Evolutionary conservation across 2,113 vertebrate genomes (phyloP), one percentile per base, ranked within the genome.

Genomic region (Vicugna pacos): DNA sequence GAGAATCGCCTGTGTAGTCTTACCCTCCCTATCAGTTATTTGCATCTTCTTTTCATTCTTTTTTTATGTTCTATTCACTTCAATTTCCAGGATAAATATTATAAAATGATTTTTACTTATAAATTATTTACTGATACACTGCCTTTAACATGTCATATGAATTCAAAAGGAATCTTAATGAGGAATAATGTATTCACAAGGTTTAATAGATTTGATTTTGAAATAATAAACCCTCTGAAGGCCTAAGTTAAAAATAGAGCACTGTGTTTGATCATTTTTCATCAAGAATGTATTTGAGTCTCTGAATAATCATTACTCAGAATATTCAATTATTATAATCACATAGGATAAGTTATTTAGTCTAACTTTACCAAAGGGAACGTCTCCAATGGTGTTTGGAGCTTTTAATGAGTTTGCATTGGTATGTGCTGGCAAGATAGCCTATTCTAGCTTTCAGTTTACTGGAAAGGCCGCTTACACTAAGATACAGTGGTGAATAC

Each of bases 151-250:
- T 30, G 42, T 96, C 83, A 85, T 60, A 80, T 95, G 54, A 89
- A 94, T 92, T 97, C 35, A 85, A 84, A 96, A 92, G 38, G 89
- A 94, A 97, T 94, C 91, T 95, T 88, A 97, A 95, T 79, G 85
- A 91, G 67, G 48, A 97, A 72, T 83, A 86, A 85, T 93, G 50
- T 91, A 92, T 95, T 96, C 80, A 72, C 8, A 3, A 93, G 6
- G 42, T 90, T 91, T 97, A 95, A 94, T 95, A 96, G 65, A 93
- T 94, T 96, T 91, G 46, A 89, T 96, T 96, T 96, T 72, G 89
- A 97, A 96, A 94, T 85, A 97, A 96, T 77, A 96, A 96, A 86
- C 19, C 17, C 24, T 96, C 93, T 91, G 75, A 95, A 93, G 89
- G 35, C 56, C 72, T 48, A 54, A 48, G 77, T 90, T 97, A 95